Evolutionary conservation across 2,113 vertebrate genomes (phyloP).

Genomic region (Isichthys henryi): DNA sequence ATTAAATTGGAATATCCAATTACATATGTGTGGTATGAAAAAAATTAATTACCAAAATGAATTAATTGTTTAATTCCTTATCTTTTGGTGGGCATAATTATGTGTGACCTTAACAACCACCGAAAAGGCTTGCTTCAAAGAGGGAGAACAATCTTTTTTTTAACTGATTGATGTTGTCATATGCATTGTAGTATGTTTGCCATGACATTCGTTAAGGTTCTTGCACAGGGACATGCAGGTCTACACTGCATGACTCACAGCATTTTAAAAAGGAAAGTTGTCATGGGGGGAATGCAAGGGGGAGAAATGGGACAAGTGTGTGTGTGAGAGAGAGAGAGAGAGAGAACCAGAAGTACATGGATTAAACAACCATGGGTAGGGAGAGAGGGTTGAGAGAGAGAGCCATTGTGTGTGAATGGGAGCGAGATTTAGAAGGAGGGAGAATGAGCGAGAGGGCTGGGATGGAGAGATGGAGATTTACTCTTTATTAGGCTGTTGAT

Average conservation of each 20-base stretch:
- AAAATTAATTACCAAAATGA: neutral
- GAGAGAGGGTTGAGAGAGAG: slow-evolving; percentile 18
- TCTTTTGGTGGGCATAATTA: neutral
- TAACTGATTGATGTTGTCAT: neutral
- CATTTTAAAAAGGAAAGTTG: slow-evolving; percentile 47
- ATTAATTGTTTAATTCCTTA: neutral
- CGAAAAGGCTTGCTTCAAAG: neutral
- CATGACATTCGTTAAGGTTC: neutral
- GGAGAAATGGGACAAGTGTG: slow-evolving; percentile 20
- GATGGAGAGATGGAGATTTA: slow-evolving; percentile 35
- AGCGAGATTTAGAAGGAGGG: neutral
- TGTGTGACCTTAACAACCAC: neutral
- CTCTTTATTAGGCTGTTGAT: slow-evolving; percentile 36
- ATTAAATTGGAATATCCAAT: neutral
- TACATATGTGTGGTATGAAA: neutral
- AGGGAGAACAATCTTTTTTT: neutral
- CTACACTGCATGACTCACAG: slow-evolving; percentile 47
- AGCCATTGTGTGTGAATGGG: slow-evolving; percentile 30
- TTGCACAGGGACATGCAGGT: slow-evolving; percentile 23
- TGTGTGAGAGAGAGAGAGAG: slow-evolving; percentile 26
- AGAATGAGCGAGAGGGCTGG: neutral
- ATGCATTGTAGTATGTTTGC: neutral
- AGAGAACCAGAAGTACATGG: slow-evolving; percentile 42
- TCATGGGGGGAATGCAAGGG: slow-evolving; percentile 14
- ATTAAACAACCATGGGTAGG: slow-evolving; percentile 48